phyloP scores from a whole-genome alignment of 2,113 vertebrate species.

The Anser brachyrhynchus region DNA sequence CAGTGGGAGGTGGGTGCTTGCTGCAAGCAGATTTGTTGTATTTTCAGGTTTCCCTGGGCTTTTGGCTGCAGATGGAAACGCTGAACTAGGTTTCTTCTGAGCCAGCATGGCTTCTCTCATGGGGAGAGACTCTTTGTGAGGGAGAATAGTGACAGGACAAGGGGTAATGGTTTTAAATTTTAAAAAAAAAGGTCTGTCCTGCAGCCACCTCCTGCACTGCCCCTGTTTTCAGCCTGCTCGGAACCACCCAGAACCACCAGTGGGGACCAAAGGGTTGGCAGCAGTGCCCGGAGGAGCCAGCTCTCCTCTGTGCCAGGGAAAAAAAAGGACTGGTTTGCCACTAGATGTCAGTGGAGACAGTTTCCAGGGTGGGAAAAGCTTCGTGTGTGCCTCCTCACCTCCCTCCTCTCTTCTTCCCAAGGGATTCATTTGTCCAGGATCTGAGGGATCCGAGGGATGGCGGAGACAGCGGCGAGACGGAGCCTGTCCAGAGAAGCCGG shows the following conservation, averaged over 20 bases:
- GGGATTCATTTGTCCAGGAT: background rate
- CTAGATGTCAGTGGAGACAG: conserved; percentile 57
- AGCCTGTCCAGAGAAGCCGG: background rate
- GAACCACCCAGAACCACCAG: accelerated
- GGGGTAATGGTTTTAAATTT: background rate
- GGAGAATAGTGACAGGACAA: background rate
- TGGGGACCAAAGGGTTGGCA: background rate
- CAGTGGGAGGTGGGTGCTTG: background rate
- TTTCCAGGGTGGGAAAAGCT: background rate
- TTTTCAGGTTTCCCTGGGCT: background rate
- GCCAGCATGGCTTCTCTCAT: background rate
- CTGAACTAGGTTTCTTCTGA: background rate
- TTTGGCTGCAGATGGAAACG: background rate
- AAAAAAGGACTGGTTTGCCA: background rate
- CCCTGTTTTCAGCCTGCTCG: accelerated
- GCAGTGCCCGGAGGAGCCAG: background rate
- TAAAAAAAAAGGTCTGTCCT: background rate
- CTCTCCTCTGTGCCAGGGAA: background rate
- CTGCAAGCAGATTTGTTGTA: background rate
- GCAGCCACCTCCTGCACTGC: background rate
- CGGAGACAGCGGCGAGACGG: background rate
- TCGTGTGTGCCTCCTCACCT: background rate
- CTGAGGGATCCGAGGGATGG: background rate
- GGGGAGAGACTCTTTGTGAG: background rate
- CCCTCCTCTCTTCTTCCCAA: background rate